Percentiles rank a stretch among this genome's conserved stretches.
Conservation (phyloP, 2,888 invertebrate species). For the Platycnemis pennipes region DNA sequence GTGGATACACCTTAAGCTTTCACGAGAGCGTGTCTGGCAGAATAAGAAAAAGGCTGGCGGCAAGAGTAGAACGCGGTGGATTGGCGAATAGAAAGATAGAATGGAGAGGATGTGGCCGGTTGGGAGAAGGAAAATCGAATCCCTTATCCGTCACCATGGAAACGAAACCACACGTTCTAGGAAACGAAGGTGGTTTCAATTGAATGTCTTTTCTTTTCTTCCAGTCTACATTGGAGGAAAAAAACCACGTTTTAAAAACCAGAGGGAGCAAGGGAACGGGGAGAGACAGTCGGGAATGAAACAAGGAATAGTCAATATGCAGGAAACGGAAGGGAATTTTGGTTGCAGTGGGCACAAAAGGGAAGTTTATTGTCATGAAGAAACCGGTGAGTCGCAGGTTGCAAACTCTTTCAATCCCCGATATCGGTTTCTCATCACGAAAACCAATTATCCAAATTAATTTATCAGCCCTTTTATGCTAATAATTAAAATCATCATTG, state of each 20-base stretch:
- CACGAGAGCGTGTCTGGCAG: background rate
- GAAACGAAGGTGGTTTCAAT: slow-evolving; percentile 60
- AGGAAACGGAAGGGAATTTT: background rate
- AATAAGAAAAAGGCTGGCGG: background rate
- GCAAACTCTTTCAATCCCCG: background rate
- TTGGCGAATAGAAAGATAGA: slow-evolving; percentile 16
- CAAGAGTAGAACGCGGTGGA: background rate
- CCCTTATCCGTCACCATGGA: slow-evolving; percentile 20
- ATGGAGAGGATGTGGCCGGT: background rate
- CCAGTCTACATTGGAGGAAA: slow-evolving; percentile 33
- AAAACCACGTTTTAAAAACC: slow-evolving; percentile 59
- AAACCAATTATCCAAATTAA: too few relatives aligned
- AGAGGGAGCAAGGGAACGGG: slow-evolving; percentile 17
- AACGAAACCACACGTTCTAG: slow-evolving; percentile 64
- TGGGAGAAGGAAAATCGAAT: background rate
- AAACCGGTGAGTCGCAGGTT: background rate
- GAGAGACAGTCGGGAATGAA: background rate
- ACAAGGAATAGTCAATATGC: background rate
- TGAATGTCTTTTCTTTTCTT: slow-evolving; percentile 33
- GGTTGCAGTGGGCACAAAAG: background rate
- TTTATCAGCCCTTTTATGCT: too few relatives aligned
- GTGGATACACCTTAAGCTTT: background rate
- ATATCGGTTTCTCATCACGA: too few relatives aligned
- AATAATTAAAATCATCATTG: too few relatives aligned
- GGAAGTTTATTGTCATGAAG: background rate